Base-by-base conservation (phyloP, 92 coral and sea anemone genomes). In the Siderastrea radians region DNA sequence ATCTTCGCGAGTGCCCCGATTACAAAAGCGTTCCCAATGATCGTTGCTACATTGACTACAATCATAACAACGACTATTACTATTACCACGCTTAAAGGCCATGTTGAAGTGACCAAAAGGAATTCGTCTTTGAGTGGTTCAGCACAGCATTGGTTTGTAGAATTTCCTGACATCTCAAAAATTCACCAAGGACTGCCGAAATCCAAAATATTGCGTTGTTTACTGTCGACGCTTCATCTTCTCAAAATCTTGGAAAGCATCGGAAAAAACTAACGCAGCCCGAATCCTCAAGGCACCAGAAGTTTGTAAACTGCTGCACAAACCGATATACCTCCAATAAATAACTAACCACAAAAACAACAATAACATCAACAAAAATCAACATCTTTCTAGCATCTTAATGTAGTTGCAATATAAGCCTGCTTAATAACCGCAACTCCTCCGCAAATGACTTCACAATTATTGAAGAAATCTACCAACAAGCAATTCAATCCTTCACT, bases 21-120 rank as follows among this genome's bases (percentile, higher is more conserved):
- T 11, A 93, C 93, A 1, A 89, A 65, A 5, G 79, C 45, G 82
- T 94, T 94, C 14, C 97, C 97, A 64, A 89, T 49, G 49, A 94
- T 74, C 12, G 93, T 92, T 15, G 84, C 80, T 8, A 87, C 57
- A 50, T 76, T 58, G 55, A 92, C 84, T 64, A 83, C 10, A 9
- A 87, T 74, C 77, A 92, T 83, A 9, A 89, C 47, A 74, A 65
- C 19, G 4, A 65, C 17, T 47, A 81, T 74, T 50, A 74, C n/a
- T 51, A 88, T 72, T 10, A 68, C 73, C 7, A 55, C 80, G 14
- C 69, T 58, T 16, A 12, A 4, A 17, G 79, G 80, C 86, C 84
- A 78, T 17, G 80, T 44, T 73, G 81, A 65, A 3, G 77, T 72
- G 43, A 87, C 91, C 65, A 86, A 46, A 38, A 43, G 49, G 58